Evolutionary conservation across 2,797 vertebrate species (phyloP).

Genomic region (Cossypha heuglini): DNA sequence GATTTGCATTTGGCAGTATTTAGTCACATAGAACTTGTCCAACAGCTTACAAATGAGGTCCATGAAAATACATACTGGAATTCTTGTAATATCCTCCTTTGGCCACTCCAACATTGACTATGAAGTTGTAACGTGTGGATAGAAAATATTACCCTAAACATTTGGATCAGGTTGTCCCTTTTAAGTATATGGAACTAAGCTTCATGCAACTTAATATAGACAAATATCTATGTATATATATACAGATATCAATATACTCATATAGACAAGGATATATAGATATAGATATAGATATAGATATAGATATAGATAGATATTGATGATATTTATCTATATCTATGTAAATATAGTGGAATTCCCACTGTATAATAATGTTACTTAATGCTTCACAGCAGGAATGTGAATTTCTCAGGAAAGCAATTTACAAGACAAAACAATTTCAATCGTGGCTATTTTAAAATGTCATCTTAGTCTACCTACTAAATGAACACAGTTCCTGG

Average conservation of each 20-base stretch:
- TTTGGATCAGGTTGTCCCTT: neutral
- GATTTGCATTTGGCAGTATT: neutral
- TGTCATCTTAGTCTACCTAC: neutral
- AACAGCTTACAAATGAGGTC: neutral
- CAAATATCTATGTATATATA: neutral
- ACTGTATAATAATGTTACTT: neutral
- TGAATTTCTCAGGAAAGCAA: neutral
- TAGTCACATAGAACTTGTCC: neutral
- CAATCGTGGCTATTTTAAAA: rapidly evolving
- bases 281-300: neutral
- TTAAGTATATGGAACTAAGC: neutral
- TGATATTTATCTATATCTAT: neutral
- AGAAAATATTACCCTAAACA: neutral
- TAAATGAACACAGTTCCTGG: neutral
- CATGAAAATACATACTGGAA: neutral
- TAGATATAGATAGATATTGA: neutral
- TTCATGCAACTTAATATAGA: neutral
- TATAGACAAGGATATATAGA: neutral
- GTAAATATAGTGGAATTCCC: neutral
- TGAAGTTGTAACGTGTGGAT: neutral
- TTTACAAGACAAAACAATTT: neutral
- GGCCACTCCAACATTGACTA: neutral
- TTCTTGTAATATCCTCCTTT: neutral
- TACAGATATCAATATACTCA: no score
- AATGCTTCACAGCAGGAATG: neutral